These are phyloP conservation scores for Diabrotica balteata DNA, from an alignment of 2,888 invertebrate species.

Conservation along the genomic window DNA sequence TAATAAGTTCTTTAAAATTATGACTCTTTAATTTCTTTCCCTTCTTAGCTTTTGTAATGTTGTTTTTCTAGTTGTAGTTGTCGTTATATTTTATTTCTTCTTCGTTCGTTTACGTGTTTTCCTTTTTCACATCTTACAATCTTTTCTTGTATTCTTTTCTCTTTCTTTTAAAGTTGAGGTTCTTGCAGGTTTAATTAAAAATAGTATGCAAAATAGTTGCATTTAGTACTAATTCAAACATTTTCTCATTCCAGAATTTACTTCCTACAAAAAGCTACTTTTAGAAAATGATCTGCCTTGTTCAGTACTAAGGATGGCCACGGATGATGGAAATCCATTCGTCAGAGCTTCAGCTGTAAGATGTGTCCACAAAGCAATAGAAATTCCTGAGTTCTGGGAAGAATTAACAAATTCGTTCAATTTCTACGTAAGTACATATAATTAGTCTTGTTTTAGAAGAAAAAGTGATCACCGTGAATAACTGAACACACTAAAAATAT, in stretches of 20 bases:
- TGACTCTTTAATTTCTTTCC: no score
- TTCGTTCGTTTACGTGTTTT: no score
- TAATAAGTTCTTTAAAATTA: no score
- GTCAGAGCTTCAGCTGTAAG: conserved; percentile 78
- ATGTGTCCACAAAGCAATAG: conserved; percentile 73
- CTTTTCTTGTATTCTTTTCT: no score
- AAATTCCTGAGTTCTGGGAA: conserved; percentile 73
- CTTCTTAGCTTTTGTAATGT: no score
- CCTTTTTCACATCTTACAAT: no score
- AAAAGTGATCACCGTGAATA: background rate
- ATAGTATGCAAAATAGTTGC: background rate
- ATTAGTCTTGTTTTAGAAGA: no score
- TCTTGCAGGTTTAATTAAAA: no score
- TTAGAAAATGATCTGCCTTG: conserved; percentile 70
- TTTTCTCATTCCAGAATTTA: conserved; percentile 69
- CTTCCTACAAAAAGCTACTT: conserved; percentile 77
- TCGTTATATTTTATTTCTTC: no score
- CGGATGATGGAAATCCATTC: conserved; percentile 75
- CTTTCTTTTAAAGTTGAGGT: no score
- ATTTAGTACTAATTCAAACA: no score
- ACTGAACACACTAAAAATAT: background rate
- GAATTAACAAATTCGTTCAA: conserved; percentile 61
- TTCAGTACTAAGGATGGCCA: conserved; percentile 70
- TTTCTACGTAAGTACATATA: conserved; percentile 26
- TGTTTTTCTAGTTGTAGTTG: no score